Percentiles rank a stretch among this genome's conserved stretches.
These are phyloP conservation scores for Ips typographus DNA, from an alignment of 1,140 invertebrate species.

Conservation along the genomic window DNA sequence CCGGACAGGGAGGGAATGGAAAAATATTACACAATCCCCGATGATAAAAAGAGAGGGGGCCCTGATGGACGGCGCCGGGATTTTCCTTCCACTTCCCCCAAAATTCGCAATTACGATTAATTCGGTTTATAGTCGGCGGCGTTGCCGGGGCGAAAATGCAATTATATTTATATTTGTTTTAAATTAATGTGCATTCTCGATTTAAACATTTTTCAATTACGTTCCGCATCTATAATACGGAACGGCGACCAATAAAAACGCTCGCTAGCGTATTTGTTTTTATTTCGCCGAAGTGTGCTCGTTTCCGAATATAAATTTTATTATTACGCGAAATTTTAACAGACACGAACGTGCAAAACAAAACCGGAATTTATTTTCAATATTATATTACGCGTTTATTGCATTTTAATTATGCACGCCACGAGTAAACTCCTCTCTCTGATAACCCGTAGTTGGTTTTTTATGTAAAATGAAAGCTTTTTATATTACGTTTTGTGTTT, in stretches of 20 bases:
- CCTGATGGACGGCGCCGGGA: slow-evolving; percentile 11
- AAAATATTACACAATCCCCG: slow-evolving; percentile 44
- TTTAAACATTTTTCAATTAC: slow-evolving; percentile 12
- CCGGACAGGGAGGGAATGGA: slow-evolving; percentile 40
- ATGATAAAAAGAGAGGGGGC: slow-evolving; percentile 41
- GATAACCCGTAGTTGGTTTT: too few relatives aligned
- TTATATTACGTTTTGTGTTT: too few relatives aligned
- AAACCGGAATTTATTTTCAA: slow-evolving; percentile 12
- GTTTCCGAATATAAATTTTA: slow-evolving; percentile 12
- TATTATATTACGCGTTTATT: slow-evolving; percentile 11
- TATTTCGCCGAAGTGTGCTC: slow-evolving; percentile 2
- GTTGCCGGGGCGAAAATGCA: not conserved
- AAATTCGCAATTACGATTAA: too few relatives aligned
- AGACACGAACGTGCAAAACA: slow-evolving; percentile 9
- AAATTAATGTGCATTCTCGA: slow-evolving; percentile 3
- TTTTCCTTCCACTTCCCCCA: not conserved
- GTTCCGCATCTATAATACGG: not conserved
- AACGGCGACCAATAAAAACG: slow-evolving; percentile 10
- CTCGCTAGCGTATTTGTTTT: slow-evolving; percentile 9
- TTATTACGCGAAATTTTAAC: slow-evolving; percentile 22
- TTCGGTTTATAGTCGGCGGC: too few relatives aligned
- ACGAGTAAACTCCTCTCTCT: not conserved
- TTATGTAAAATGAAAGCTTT: too few relatives aligned
- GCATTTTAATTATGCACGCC: slow-evolving; percentile 16
- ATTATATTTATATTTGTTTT: slow-evolving; percentile 20